These are phyloP conservation scores for Sus cebifrons DNA, from an alignment of 2,797 vertebrate genomes.

Conservation along the genomic window DNA sequence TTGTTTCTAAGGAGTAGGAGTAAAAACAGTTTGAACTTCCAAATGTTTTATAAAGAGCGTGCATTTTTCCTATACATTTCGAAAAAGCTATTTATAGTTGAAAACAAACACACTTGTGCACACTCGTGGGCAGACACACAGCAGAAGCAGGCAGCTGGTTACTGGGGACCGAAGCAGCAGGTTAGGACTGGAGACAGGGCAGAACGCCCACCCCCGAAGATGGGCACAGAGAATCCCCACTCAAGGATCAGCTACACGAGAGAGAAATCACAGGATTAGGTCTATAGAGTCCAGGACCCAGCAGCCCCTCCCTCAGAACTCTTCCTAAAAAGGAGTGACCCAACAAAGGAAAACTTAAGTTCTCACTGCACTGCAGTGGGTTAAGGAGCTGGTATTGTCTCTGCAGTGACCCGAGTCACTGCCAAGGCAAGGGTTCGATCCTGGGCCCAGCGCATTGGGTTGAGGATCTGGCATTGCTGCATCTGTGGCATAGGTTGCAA, in stretches of 20 bases:
- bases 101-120: not conserved
- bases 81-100: not conserved
- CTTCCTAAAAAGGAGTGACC: not conserved
- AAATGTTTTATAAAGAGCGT: constrained; percentile 8
- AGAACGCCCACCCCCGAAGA: fast-evolving
- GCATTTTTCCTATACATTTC: not conserved
- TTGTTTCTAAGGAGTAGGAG: not conserved
- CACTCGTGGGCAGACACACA: fast-evolving
- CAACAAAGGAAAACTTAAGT: constrained; percentile 44
- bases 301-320: not conserved
- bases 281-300: not conserved
- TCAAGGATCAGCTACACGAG: fast-evolving
- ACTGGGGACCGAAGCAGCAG: not conserved
- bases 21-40: constrained; percentile 39
- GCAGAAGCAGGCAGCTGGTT: not conserved
- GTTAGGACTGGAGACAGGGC: fast-evolving
- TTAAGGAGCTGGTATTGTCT: too few species aligned
- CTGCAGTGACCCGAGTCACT: too few species aligned
- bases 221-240: not conserved
- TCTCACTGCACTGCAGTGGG: too few species aligned
- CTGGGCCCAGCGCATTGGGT: too few species aligned
- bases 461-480: too few species aligned
- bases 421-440: too few species aligned
- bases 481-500: too few species aligned
- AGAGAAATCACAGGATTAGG: not conserved